Conservation (phyloP, 2,888 invertebrate genomes). For the Perithous albicinctus region DNA sequence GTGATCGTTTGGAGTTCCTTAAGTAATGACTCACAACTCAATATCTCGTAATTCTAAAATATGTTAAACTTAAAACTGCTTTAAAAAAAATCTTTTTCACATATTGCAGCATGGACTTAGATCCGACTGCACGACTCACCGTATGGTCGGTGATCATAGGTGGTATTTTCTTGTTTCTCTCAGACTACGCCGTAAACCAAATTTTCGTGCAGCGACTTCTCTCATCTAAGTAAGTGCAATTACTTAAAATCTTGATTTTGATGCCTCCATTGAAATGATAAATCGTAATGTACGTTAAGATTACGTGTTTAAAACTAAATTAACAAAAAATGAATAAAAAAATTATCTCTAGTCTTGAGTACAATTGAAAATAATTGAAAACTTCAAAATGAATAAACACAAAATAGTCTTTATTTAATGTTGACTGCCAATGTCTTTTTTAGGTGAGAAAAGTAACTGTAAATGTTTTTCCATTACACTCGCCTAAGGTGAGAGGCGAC, state of each 20-base stretch:
- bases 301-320: too few relatives aligned
- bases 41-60: neutral
- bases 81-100: neutral
- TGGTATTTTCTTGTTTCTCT: conserved; percentile 90
- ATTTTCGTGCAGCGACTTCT: conserved; percentile 92
- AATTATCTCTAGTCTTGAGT: too few relatives aligned
- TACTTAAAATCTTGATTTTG: neutral
- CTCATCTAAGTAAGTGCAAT: conserved; percentile 85
- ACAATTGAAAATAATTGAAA: too few relatives aligned
- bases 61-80: neutral
- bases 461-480: too few relatives aligned
- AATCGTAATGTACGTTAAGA: too few relatives aligned
- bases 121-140: conserved; percentile 93
- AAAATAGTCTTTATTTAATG: too few relatives aligned
- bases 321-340: too few relatives aligned
- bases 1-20: conserved; percentile 89
- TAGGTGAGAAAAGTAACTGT: too few relatives aligned
- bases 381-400: too few relatives aligned
- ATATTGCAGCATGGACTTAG: conserved; percentile 88
- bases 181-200: conserved; percentile 94
- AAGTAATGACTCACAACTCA: conserved; percentile 85
- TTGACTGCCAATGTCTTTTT: too few relatives aligned
- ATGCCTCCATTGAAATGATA: too few relatives aligned
- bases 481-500: too few relatives aligned
- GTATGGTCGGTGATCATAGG: conserved; percentile 92